Percentiles rank a stretch among this genome's conserved stretches.
phyloP scores from a whole-genome alignment of 2,888 invertebrate genomes.

The Entomobrya proxima region DNA sequence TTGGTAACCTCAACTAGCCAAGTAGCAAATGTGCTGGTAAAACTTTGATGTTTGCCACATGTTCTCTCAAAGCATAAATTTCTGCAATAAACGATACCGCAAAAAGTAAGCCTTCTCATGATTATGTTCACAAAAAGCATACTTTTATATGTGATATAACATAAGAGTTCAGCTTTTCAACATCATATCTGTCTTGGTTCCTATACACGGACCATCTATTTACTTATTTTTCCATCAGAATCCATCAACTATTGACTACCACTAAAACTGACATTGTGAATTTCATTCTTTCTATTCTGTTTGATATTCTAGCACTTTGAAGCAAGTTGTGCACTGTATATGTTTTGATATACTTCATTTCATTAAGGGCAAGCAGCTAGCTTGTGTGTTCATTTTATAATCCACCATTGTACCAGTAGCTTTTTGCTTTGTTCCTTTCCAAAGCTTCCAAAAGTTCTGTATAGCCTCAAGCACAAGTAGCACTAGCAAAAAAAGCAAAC shows the following conservation, averaged over 20 bases:
- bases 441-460: background rate
- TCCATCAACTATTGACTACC: background rate
- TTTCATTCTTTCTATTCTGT: background rate
- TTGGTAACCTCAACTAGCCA: background rate
- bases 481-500: constrained; percentile 38
- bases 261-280: constrained; percentile 3
- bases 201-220: background rate
- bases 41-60: background rate
- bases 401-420: background rate
- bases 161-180: too few species aligned
- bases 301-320: background rate
- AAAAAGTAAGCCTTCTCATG: background rate
- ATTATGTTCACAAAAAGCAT: background rate
- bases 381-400: background rate
- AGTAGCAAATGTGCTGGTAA: background rate
- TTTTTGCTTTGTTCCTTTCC: constrained; percentile 38
- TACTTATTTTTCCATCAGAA: background rate
- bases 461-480: constrained; percentile 29
- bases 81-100: background rate
- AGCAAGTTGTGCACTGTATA: constrained; percentile 8
- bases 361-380: background rate
- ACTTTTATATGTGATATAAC: background rate
- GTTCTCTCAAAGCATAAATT: background rate
- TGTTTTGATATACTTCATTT: constrained; percentile 15
- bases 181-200: too few species aligned